Percentiles rank a stretch among this genome's conserved stretches.
These are phyloP conservation scores for Echinometra lucunter DNA, from an alignment of 53 echinoderm and acorn worm genomes.

Conservation along the genomic window DNA sequence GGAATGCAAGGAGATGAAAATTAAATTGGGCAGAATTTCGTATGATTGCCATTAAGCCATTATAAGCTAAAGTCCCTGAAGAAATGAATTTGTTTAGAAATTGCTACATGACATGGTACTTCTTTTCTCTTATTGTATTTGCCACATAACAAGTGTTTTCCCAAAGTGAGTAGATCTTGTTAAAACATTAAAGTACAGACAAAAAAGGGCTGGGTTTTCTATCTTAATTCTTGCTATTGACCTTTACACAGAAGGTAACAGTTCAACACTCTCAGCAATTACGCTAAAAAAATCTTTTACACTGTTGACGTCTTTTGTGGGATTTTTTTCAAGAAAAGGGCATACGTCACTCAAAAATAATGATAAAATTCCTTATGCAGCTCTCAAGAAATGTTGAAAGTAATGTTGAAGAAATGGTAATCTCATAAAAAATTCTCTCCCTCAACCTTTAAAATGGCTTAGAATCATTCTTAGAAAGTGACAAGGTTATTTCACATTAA, in stretches of 20 bases:
- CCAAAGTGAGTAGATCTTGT: conserved; percentile 1
- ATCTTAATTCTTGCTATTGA: conserved; percentile 33
- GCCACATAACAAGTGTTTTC: conserved; percentile 33
- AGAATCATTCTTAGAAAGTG: neutral
- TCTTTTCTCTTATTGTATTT: conserved; percentile 10
- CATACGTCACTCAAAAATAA: conserved; percentile 17
- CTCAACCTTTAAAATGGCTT: neutral
- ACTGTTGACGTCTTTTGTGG: conserved; percentile 27
- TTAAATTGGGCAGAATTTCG: conserved; percentile 59
- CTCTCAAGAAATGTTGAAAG: neutral
- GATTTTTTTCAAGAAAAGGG: neutral
- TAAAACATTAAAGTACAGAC: neutral
- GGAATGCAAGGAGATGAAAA: conserved; percentile 45
- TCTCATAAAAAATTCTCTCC: neutral
- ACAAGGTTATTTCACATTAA: neutral
- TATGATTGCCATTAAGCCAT: conserved; percentile 48
- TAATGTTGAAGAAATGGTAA: neutral
- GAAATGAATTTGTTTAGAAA: conserved; percentile 34
- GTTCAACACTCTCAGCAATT: conserved; percentile 9
- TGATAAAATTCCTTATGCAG: conserved; percentile 9
- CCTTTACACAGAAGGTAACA: conserved; percentile 15
- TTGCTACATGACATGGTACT: neutral
- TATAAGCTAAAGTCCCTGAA: conserved; percentile 32
- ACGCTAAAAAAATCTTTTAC: neutral
- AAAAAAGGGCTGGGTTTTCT: conserved; percentile 28